Conservation (phyloP, 2,888 invertebrate species). For the Spatulosminthurus flaviceps region DNA sequence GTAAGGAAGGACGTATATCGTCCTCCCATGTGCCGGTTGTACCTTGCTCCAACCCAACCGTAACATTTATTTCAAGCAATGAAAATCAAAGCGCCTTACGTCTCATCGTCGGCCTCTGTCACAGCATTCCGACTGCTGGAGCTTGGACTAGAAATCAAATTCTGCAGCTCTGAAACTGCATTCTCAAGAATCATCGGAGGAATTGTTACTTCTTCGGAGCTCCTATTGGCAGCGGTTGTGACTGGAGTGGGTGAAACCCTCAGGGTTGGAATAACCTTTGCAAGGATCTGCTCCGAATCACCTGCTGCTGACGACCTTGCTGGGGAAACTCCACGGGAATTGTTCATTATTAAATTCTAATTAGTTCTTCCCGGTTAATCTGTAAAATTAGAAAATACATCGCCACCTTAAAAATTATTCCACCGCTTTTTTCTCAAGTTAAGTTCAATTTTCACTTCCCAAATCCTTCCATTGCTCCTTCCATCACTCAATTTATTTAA, state of each 20-base stretch:
- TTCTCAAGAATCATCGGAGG: conserved; percentile 11
- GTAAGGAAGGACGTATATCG: too few species aligned
- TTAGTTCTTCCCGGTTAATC: too few species aligned
- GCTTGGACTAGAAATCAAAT: background rate
- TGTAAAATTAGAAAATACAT: too few species aligned
- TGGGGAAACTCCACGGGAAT: conserved; percentile 31
- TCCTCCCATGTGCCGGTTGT: too few species aligned
- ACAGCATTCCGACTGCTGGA: background rate
- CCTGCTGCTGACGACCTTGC: background rate
- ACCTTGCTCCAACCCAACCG: too few species aligned
- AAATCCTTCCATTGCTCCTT: too few species aligned
- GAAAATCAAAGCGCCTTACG: conserved; percentile 29
- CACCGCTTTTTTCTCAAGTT: too few species aligned
- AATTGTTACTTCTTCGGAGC: background rate
- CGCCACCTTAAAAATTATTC: too few species aligned
- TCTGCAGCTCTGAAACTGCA: background rate
- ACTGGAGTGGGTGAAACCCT: conserved; percentile 42
- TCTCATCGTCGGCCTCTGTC: conserved; percentile 35
- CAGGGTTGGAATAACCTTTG: conserved; percentile 34
- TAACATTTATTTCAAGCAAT: too few species aligned
- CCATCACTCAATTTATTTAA: too few species aligned
- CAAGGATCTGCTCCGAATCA: conserved; percentile 30
- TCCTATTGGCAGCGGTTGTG: background rate
- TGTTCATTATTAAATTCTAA: conserved; percentile 11
- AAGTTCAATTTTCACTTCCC: too few species aligned